Evolutionary conservation across 1,140 invertebrate genomes (phyloP).

Genomic region (Physella acuta): DNA sequence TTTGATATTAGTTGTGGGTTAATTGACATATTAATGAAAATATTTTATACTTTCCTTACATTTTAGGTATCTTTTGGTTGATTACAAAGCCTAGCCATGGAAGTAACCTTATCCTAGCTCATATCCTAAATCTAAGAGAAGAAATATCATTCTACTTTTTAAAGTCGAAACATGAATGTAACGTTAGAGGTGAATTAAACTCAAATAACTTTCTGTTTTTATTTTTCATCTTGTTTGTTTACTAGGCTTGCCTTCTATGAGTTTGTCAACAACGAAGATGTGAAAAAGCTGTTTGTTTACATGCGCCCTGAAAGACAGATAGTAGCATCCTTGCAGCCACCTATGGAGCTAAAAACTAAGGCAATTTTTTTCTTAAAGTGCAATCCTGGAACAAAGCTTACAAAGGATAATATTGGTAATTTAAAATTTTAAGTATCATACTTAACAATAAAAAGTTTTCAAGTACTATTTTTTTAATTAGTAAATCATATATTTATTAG

Average conservation of each 20-base stretch:
- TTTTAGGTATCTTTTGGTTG: too few relatives aligned
- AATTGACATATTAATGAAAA: too few relatives aligned
- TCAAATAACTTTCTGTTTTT: slow-evolving; percentile 19
- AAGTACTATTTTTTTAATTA: too few relatives aligned
- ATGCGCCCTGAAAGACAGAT: slow-evolving; percentile 46
- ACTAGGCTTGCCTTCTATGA: slow-evolving; percentile 57
- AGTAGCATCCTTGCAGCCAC: slow-evolving; percentile 51
- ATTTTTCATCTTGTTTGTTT: slow-evolving; percentile 14
- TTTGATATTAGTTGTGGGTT: too few relatives aligned
- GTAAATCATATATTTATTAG: too few relatives aligned
- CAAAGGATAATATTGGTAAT: slow-evolving; percentile 58
- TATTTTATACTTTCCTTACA: too few relatives aligned
- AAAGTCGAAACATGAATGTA: too few relatives aligned
- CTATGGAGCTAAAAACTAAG: slow-evolving; percentile 53
- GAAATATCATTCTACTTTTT: not conserved
- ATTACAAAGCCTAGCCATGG: too few relatives aligned
- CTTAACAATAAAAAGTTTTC: too few relatives aligned
- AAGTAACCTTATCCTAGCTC: too few relatives aligned
- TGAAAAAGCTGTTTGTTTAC: slow-evolving; percentile 54
- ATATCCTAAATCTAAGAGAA: too few relatives aligned
- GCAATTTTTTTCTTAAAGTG: slow-evolving; percentile 59
- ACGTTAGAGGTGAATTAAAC: not conserved
- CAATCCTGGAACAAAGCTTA: slow-evolving; percentile 56
- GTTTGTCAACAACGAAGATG: slow-evolving; percentile 61
- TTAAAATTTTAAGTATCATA: too few relatives aligned